These are phyloP conservation scores for Probosciger aterrimus DNA, from an alignment of 2,113 vertebrate species.

Conservation along the genomic window DNA sequence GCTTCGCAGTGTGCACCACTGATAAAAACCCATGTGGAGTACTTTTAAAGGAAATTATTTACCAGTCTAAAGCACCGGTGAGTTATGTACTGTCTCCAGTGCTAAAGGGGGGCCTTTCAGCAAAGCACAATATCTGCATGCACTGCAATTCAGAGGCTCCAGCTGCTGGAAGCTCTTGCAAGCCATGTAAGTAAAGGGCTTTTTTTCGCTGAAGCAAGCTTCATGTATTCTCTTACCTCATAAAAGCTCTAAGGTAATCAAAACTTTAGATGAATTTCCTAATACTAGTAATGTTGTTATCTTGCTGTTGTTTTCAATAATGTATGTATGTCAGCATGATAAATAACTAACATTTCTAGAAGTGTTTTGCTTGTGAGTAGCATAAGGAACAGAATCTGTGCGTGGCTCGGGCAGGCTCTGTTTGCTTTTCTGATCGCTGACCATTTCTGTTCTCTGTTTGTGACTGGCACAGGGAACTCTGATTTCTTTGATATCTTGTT, in stretches of 20 bases:
- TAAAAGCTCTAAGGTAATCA: neutral
- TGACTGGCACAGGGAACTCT: neutral
- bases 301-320: neutral
- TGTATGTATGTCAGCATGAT: neutral
- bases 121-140: slow-evolving; percentile 43
- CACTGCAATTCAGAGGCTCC: slow-evolving; percentile 49
- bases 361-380: neutral
- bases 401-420: neutral
- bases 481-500: neutral
- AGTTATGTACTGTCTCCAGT: slow-evolving; percentile 29
- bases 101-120: slow-evolving; percentile 49
- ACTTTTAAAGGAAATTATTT: slow-evolving; percentile 61
- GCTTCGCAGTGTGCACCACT: neutral
- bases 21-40: slow-evolving; percentile 4
- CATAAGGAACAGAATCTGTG: neutral
- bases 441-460: neutral
- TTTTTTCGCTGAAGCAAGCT: neutral
- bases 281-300: neutral
- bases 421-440: neutral
- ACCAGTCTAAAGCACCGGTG: slow-evolving; percentile 45
- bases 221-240: slow-evolving; percentile 12
- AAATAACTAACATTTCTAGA: neutral
- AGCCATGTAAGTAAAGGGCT: slow-evolving; percentile 68
- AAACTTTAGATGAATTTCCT: neutral
- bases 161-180: slow-evolving; percentile 62